phyloP scores from a whole-genome alignment of 2,888 invertebrate genomes.

The Oxycera nigricornis region DNA sequence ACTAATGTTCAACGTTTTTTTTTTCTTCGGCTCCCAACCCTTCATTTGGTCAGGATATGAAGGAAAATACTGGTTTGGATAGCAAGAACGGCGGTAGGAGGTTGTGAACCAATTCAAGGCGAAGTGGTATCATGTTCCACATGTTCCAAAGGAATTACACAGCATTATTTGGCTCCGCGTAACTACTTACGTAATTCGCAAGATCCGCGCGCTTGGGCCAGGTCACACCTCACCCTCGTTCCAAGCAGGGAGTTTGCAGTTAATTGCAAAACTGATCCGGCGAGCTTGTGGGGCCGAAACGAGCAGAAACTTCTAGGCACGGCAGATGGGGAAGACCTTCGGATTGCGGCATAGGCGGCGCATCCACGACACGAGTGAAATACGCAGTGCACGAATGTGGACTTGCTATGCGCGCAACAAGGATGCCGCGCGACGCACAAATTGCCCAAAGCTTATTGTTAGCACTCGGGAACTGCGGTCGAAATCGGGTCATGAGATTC shows the following conservation, averaged over 20 bases:
- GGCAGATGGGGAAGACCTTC: neutral
- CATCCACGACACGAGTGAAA: neutral
- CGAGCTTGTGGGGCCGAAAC: neutral
- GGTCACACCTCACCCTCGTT: neutral
- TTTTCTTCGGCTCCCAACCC: too few relatives aligned
- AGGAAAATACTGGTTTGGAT: too few relatives aligned
- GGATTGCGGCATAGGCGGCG: neutral
- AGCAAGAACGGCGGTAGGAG: too few relatives aligned
- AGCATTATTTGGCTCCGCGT: too few relatives aligned
- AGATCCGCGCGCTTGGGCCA: too few relatives aligned
- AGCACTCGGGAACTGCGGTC: neutral
- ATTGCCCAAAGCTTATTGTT: neutral
- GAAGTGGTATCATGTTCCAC: too few relatives aligned
- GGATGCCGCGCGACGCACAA: neutral
- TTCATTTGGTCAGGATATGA: too few relatives aligned
- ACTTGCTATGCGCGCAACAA: neutral
- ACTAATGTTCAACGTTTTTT: too few relatives aligned
- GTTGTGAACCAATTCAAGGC: too few relatives aligned
- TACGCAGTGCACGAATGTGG: neutral
- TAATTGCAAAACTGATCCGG: neutral
- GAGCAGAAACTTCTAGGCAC: neutral
- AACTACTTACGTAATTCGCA: too few relatives aligned
- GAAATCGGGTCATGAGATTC: constrained; percentile 13
- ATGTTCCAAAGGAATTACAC: too few relatives aligned
- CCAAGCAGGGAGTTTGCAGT: neutral